These are phyloP conservation scores for Dinomys branickii DNA, from an alignment of 2,113 vertebrate genomes.

Conservation along the genomic window DNA sequence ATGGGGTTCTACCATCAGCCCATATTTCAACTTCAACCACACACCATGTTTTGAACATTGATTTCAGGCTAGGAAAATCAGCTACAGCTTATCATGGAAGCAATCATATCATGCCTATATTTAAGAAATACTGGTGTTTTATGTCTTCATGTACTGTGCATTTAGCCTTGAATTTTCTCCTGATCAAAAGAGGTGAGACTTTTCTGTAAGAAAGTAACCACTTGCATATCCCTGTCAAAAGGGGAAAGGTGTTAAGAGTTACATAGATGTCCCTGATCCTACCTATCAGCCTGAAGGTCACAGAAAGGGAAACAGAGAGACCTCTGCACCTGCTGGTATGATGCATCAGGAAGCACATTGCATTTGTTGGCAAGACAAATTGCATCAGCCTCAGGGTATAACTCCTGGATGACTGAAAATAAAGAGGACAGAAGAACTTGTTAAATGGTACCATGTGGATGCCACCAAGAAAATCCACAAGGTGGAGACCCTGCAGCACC, in stretches of 20 bases:
- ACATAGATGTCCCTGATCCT: background rate
- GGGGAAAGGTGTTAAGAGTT: background rate
- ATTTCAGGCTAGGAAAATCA: slow-evolving; percentile 15
- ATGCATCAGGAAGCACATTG: background rate
- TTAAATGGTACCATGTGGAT: background rate
- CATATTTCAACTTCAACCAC: background rate
- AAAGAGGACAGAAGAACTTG: background rate
- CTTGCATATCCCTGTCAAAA: background rate
- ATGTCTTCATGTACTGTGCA: background rate
- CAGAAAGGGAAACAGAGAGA: background rate
- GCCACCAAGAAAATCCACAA: background rate
- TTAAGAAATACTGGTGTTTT: background rate
- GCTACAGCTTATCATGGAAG: background rate
- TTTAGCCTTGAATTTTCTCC: background rate
- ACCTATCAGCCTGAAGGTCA: background rate
- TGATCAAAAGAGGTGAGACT: slow-evolving; percentile 32
- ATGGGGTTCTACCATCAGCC: background rate
- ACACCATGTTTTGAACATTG: background rate
- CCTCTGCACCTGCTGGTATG: background rate
- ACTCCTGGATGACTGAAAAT: background rate
- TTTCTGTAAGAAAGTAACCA: background rate
- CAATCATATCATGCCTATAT: background rate
- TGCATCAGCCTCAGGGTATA: background rate
- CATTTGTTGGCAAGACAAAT: background rate
- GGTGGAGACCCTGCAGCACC: background rate